Base-by-base conservation (phyloP, 2,888 invertebrate species). In the Strigamia maritima region DNA sequence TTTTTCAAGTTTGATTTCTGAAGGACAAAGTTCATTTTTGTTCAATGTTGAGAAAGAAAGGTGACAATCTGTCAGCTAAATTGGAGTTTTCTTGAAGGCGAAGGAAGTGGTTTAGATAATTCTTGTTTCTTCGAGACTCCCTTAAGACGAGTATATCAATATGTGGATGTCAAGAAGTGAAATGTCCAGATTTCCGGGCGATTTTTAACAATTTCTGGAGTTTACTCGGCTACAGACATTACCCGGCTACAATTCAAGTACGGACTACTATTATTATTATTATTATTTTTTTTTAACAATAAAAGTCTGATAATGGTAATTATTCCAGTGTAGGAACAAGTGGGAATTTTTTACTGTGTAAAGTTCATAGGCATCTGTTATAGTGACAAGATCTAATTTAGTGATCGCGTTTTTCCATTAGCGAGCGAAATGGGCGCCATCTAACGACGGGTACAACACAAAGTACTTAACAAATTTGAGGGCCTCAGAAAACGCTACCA, bases 401-500 rank as follows among this genome's bases (percentile, higher is more conserved):
- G 60, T 60, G 60, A 60, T 60, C 60, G 60, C 60, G 60, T 60
- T 60, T 60, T 60, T 60, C 60, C 60, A 60, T 60, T 60, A 60
- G 60, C 60, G 60, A 60, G 60, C 60, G 60, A 60, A 60, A 60
- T 60, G 60, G 60, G 60, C n/a, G 60, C 60, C 60, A 60, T 60
- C 60, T 60, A 60, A 24, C 60, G 60, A 60, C 60, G 60, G n/a
- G 24, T 60, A 60, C 60, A 60, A 24, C 60, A 60, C 60, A 60
- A 60, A 60, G 60, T 60, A 60, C 60, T 60, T 60, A 60, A 60
- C 60, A 60, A 60, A 60, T 60, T 60, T 94, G 84, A 94, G 89
- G 2, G 91, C 92, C 1, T 94, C 92, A 0, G 96, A 97, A 84
- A 95, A 94, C 26, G 97, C 93, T 12, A 87, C 85, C 60, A 87